Evolutionary conservation across 2,888 invertebrate genomes (phyloP), one percentile per base, ranked within the genome.

Genomic region (Tachina grossa): DNA sequence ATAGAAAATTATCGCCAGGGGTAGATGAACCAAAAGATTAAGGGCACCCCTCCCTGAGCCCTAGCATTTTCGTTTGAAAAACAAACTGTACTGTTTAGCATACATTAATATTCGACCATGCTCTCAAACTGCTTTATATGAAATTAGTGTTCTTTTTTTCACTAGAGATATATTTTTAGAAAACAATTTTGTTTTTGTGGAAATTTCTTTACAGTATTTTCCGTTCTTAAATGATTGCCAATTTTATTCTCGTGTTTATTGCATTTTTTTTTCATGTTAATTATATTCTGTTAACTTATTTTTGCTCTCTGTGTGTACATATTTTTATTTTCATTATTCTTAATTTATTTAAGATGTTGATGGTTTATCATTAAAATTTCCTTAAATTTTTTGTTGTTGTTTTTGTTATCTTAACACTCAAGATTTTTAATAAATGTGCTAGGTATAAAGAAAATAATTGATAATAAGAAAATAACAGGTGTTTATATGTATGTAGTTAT

Each of bases 181-280:
- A 69, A 63, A 68, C 9, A 68, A 39, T 74, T 63, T 68, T 68
- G 9, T 84, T 63, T 14, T 80, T 55, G 16, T 41, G 53, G 53
- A 41, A 49, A 55, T 80, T 51, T 57, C 61, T 68, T 74, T 51
- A 72, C 53, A 82, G 43, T 69, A 71, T 74, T 84, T 86, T 75
- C 63, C 75, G 47, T 81, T 84, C 76, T 59, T 45, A 66, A 85
- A 79, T 72, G 53, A 47, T 82, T 84, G 84, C 84, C 86, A 84
- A 86, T 81, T 86, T 80, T 84, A 51, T 79, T 76, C 51, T 82
- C 22, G 74, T 66, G 39, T 83, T 74, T 78, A 71, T 66, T 41
- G 61, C 68, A 79, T 6, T 31, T 84, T 65, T 65, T 83, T 76
- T 75, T 63, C 69, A 2, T 22, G 22, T 31, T 66, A 65, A 47